Conservation (phyloP, 2,888 invertebrate genomes). For the Callyntrura guangdongensis region DNA sequence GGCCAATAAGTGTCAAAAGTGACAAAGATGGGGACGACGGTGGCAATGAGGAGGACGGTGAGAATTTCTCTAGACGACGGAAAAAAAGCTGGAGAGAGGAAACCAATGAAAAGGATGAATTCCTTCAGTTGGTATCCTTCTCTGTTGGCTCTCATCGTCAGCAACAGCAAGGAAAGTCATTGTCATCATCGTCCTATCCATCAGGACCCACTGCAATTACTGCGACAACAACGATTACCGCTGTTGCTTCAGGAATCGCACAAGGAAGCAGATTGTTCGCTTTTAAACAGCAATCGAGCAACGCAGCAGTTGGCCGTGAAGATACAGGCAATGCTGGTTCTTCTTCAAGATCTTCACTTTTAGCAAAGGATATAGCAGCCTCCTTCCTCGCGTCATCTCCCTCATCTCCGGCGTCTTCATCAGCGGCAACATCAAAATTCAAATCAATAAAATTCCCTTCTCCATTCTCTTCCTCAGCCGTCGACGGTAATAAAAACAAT, state of each 20-base stretch:
- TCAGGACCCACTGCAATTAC: conserved; percentile 62
- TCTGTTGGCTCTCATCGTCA: conserved; percentile 52
- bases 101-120: conserved; percentile 5
- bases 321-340: not conserved
- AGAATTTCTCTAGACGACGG: conserved; percentile 17
- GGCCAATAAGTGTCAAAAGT: conserved; percentile 39
- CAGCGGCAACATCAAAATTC: conserved; percentile 48
- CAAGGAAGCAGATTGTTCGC: conserved; percentile 12
- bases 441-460: conserved; percentile 71
- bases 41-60: not conserved
- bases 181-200: not conserved
- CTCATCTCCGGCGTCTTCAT: conserved; percentile 42
- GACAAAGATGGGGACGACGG: conserved; percentile 42
- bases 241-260: not conserved
- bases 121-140: conserved; percentile 44
- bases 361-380: conserved; percentile 10
- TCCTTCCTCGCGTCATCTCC: conserved; percentile 45
- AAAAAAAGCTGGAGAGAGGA: conserved; percentile 54
- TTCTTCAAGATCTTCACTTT: conserved; percentile 27
- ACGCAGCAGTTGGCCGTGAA: not conserved
- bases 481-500: not conserved
- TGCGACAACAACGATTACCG: conserved; percentile 47
- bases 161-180: conserved; percentile 42
- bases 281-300: conserved; percentile 4
- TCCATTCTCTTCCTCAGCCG: not conserved